Percentiles rank a stretch among this genome's conserved stretches.
These are phyloP conservation scores for Leuciscus idus DNA, from an alignment of 2,113 vertebrate species.

Conservation along the genomic window DNA sequence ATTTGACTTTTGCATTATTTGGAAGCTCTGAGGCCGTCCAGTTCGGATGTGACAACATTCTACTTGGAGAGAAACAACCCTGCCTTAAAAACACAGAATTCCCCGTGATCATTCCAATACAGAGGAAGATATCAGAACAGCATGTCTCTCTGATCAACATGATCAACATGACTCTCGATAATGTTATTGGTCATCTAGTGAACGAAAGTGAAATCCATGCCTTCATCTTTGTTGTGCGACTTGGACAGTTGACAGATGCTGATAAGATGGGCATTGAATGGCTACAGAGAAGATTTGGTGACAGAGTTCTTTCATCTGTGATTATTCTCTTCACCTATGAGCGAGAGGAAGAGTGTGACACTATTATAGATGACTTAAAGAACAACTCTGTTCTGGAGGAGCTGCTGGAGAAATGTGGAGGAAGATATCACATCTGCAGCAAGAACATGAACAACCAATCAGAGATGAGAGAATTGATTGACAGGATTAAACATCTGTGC, in stretches of 20 bases:
- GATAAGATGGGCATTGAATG: constrained; percentile 27
- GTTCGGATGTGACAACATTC: constrained; percentile 19
- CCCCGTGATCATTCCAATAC: neutral
- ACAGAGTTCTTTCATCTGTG: constrained; percentile 9
- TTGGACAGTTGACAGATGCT: neutral
- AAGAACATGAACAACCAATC: too few relatives aligned
- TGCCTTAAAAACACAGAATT: neutral
- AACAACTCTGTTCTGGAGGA: constrained; percentile 15
- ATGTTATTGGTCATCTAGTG: neutral
- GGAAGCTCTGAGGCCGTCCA: constrained; percentile 4
- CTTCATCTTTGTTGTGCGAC: constrained; percentile 41
- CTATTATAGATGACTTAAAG: neutral
- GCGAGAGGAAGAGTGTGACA: neutral
- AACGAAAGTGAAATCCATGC: constrained; percentile 21
- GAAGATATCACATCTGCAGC: constrained; percentile 20
- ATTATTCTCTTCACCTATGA: constrained; percentile 44
- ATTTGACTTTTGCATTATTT: neutral
- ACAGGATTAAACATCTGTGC: too few relatives aligned
- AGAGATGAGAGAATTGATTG: too few relatives aligned
- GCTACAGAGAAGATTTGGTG: constrained; percentile 41
- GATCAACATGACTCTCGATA: constrained; percentile 2
- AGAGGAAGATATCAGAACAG: constrained; percentile 17
- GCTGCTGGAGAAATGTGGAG: constrained; percentile 26
- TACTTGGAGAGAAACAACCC: neutral
- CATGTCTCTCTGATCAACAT: constrained; percentile 31